A percentile compares a stretch with the other conserved stretches of the same genome.
Conservation (phyloP, 2,113 vertebrate genomes). For the Fregata magnificens region DNA sequence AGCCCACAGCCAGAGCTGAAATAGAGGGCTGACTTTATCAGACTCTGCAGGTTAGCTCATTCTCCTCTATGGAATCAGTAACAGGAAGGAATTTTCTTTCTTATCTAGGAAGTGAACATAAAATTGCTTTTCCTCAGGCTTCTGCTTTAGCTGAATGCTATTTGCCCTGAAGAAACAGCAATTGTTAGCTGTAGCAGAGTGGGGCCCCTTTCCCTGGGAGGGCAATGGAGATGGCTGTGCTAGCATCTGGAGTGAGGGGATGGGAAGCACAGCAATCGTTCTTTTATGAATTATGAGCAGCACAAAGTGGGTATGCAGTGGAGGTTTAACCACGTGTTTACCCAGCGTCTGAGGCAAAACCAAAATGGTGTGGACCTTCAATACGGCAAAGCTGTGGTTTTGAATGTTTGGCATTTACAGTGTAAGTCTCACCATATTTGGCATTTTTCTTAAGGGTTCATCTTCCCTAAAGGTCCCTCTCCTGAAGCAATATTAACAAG, state of each 20-base stretch:
- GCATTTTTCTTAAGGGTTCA: background rate
- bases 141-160: background rate
- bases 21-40: conserved; percentile 34
- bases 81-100: conserved; percentile 54
- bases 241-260: background rate
- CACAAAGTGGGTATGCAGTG: fast-evolving
- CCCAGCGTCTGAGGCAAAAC: background rate
- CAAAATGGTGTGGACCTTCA: background rate
- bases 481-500: background rate
- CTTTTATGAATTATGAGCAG: background rate
- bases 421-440: background rate
- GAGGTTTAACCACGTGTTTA: background rate
- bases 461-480: background rate
- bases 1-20: conserved; percentile 24
- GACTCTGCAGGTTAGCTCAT: background rate
- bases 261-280: background rate
- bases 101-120: conserved; percentile 39
- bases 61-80: conserved; percentile 34
- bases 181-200: background rate
- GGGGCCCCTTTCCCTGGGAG: background rate
- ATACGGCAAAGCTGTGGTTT: background rate
- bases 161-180: background rate
- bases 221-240: background rate
- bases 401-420: background rate
- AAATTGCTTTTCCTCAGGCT: conserved; percentile 47